Base-by-base conservation (phyloP, 2,797 vertebrate species). In the Cichlasoma orientale region DNA sequence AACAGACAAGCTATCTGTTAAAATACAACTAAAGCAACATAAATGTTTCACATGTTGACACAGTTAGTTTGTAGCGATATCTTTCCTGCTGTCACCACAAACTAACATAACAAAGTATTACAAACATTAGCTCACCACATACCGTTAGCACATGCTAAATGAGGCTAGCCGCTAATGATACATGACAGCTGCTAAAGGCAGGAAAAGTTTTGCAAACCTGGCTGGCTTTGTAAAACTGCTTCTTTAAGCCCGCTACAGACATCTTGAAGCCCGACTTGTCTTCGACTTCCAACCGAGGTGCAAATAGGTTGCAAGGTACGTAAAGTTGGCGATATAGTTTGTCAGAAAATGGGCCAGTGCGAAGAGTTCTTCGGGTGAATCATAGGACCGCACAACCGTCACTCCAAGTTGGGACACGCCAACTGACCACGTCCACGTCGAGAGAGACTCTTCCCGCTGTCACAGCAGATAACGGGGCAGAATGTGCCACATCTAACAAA, bases 141-240 rank as follows among this genome's bases (percentile, higher is more conserved):
- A 72, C 63, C 13, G 86, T 77, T 90, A 89, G 93, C 92, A 72
- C 7, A 53, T 75, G 94, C 92, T 94, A 94, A 77, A 2, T 0
- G 10, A 56, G 23, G 86, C 88, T 92, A 93, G 75, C 89, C 4
- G 90, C 89, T 92, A 91, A 79, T 82, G 82, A 50, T 79, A 63
- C 83, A 55, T 88, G 83, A 82, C 79, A 93, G 85, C 85, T 73
- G 82, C 59, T 87, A 85, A 79, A 77, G 5, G 5, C 11, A 66
- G 27, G 36, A 88, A 90, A 92, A 90, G 86, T 94, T 95, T 84
- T 41, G 54, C 96, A 90, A 94, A 99, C 98, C 98, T 99, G 98
- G 74, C 97, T 99, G 74, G 98, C 98, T 95, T 99, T 99, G 91
- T 99, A 99, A 95, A 99, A 99, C 95, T 99, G 98, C 82, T 99